Evolutionary conservation across 2,797 vertebrate genomes (phyloP).

Genomic region (Oophaga sylvatica): DNA sequence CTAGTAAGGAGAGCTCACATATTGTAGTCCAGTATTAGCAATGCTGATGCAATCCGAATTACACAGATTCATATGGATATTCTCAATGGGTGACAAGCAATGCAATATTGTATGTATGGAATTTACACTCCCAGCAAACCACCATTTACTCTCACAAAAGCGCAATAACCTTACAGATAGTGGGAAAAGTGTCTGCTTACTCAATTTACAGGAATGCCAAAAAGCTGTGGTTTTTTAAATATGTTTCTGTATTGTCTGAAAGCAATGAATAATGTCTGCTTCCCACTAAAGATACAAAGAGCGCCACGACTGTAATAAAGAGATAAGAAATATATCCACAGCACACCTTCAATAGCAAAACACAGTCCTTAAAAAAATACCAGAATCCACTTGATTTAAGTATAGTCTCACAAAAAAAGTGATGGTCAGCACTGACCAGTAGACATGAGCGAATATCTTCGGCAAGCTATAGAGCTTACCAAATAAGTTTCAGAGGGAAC

Average conservation of each 20-base stretch:
- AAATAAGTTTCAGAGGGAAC: no score
- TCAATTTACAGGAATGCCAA: background rate
- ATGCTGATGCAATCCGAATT: conserved; percentile 8
- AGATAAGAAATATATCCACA: background rate
- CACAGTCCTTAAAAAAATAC: no score
- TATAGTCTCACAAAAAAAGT: no score
- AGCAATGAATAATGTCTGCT: background rate
- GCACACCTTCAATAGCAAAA: no score
- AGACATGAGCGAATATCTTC: no score
- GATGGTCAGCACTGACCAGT: no score
- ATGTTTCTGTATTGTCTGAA: background rate
- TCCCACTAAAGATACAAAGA: background rate
- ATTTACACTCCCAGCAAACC: conserved; percentile 9
- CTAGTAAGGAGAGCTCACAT: background rate
- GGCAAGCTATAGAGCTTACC: no score
- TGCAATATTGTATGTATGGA: background rate
- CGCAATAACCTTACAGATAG: background rate
- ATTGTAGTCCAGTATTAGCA: background rate
- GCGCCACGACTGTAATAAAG: background rate
- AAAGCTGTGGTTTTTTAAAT: background rate
- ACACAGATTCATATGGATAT: conserved; percentile 18
- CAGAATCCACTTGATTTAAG: no score
- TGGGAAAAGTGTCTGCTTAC: background rate
- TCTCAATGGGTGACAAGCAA: conserved; percentile 34
- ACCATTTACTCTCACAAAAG: background rate